Percentiles rank a stretch among this genome's conserved stretches.
Evolutionary conservation across 1,140 invertebrate genomes (phyloP).

Genomic region (Tetramorium parvispinum): DNA sequence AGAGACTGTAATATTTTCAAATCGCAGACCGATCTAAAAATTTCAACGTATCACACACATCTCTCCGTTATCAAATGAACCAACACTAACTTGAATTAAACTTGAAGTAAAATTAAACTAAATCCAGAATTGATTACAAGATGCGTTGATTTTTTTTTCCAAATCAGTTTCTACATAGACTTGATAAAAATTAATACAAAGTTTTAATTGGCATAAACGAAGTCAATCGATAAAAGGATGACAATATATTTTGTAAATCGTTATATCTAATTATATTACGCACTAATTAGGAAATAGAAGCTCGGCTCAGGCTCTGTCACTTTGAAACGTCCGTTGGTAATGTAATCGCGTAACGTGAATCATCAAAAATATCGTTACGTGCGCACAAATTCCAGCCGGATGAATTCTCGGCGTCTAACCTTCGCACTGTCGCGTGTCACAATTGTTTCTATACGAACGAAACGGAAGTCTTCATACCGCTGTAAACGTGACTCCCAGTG

Average conservation of each 20-base stretch:
- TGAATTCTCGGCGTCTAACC: conserved; percentile 47
- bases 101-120: not conserved
- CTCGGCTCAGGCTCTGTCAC: not conserved
- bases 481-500: conserved; percentile 26
- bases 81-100: too few species aligned
- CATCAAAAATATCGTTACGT: conserved; percentile 50
- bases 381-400: conserved; percentile 45
- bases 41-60: too few species aligned
- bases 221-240: not conserved
- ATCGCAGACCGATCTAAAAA: not conserved
- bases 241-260: not conserved
- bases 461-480: conserved; percentile 46
- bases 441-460: conserved; percentile 48
- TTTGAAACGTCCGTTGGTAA: conserved; percentile 28
- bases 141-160: not conserved
- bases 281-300: not conserved
- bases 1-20: not conserved
- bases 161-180: not conserved
- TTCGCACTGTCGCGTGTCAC: conserved; percentile 52
- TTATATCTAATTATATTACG: not conserved
- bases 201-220: not conserved
- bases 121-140: not conserved
- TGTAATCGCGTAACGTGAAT: conserved; percentile 45
- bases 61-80: too few species aligned
- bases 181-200: not conserved